Base-by-base conservation (phyloP, 1,140 invertebrate species). In the Trachymyrmex cornetzi region DNA sequence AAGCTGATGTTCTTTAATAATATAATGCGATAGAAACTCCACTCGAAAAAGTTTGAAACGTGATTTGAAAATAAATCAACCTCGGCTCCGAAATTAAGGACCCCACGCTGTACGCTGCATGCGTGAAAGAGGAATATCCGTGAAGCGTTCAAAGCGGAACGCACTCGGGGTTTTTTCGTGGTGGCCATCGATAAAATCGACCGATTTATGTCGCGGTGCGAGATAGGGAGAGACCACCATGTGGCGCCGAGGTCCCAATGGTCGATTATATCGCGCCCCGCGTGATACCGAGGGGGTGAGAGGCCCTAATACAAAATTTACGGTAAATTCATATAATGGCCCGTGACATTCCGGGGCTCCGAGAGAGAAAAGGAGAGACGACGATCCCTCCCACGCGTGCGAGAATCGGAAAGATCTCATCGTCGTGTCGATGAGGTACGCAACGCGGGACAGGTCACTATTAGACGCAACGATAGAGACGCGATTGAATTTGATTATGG, bases 401-500 rank as follows among this genome's bases (percentile, higher is more conserved):
- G 14, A 71, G 67, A 86, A 86, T 85, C 61, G 57, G n/a, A 7
- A n/a, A 38, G 64, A 66, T n/a, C 66, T 50, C 24, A 75, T 87
- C 61, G 77, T n/a, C 14, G 64, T 44, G 34, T 30, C 80, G 80
- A 81, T 71, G 85, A 22, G 27, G 34, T 59, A 48, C n/a, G 24
- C 48, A n/a, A 61, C 12, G 6, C 44, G 12, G 22, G 14, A 9
- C 63, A 61, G 44, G 12, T 55, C n/a, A 19, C 64, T 27, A 87
- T 90, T 91, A 91, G 88, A 92, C 63, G 55, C 22, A 30, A 69
- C 66, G 79, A 92, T 90, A 87, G 82, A 91, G 92, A 91, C 87
- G 85, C 80, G 91, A 93, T 93, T 92, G 91, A 93, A 93, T 93
- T 92, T 90, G 89, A 94, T 94, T 93, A 92, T 77, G 74, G 75